Evolutionary conservation across 2,113 vertebrate species (phyloP).

Genomic region (Sceloporus tristichus): DNA sequence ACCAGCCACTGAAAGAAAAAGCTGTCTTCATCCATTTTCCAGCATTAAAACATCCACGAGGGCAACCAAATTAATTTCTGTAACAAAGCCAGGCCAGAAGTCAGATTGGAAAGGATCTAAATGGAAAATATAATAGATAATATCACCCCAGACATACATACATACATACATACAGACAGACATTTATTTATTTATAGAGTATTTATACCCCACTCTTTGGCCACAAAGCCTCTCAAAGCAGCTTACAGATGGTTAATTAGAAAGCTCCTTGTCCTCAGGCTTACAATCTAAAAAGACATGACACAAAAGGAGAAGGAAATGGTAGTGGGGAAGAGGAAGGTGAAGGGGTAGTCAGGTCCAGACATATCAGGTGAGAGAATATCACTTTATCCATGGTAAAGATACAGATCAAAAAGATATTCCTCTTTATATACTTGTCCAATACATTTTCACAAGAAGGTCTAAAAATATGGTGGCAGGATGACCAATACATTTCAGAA

Average conservation of each 20-base stretch:
- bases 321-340: too few species aligned
- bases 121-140: not conserved
- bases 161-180: too few species aligned
- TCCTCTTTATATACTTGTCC: not conserved
- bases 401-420: not conserved
- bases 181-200: too few species aligned
- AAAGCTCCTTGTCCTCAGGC: too few species aligned
- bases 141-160: not conserved
- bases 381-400: not conserved
- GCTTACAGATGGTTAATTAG: too few species aligned
- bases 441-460: not conserved
- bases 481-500: slow-evolving; percentile 8
- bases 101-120: not conserved
- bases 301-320: too few species aligned
- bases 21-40: not conserved
- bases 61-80: not conserved
- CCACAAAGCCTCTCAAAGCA: too few species aligned
- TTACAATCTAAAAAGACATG: too few species aligned
- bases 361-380: too few species aligned
- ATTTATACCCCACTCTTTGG: too few species aligned
- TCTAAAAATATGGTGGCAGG: not conserved
- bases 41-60: not conserved
- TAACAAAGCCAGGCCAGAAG: not conserved
- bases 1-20: not conserved
- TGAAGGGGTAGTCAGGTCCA: too few species aligned